A percentile compares a stretch with the other conserved stretches of the same genome.
Evolutionary conservation across 2,113 vertebrate species (phyloP).

Genomic region (Marcusenius ussheri): DNA sequence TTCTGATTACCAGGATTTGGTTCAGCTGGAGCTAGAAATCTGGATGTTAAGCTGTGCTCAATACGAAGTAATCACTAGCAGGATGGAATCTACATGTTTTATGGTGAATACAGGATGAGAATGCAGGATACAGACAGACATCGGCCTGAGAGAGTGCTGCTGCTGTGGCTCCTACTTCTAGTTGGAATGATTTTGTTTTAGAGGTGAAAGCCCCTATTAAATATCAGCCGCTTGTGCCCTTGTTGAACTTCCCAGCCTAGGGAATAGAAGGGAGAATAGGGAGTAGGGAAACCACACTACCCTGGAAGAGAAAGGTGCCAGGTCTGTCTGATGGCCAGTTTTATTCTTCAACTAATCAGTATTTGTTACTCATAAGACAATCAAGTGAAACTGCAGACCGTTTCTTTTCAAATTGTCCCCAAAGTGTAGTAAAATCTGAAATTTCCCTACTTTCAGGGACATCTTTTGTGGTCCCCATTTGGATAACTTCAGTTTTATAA

Average conservation of each 20-base stretch:
- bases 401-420: no score
- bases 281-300: background rate
- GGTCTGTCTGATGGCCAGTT: background rate
- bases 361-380: no score
- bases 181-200: background rate
- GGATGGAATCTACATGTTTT: slow-evolving; percentile 65
- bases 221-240: slow-evolving; percentile 55
- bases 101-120: slow-evolving; percentile 66
- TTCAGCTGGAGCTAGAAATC: slow-evolving; percentile 65
- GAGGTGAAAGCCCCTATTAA: slow-evolving; percentile 70
- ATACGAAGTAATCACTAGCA: slow-evolving; percentile 50
- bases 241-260: slow-evolving; percentile 48
- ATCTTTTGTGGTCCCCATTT: no score
- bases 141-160: slow-evolving; percentile 59
- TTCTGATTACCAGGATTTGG: slow-evolving; percentile 64
- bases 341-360: no score
- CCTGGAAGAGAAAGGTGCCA: background rate
- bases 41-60: slow-evolving; percentile 68
- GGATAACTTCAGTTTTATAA: no score
- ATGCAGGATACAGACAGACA: slow-evolving; percentile 71
- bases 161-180: slow-evolving; percentile 59
- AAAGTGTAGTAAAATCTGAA: no score
- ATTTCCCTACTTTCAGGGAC: no score
- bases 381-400: no score
- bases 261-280: background rate